phyloP scores from a whole-genome alignment of 2,888 invertebrate genomes.

The Macrostomum cliftonense region DNA sequence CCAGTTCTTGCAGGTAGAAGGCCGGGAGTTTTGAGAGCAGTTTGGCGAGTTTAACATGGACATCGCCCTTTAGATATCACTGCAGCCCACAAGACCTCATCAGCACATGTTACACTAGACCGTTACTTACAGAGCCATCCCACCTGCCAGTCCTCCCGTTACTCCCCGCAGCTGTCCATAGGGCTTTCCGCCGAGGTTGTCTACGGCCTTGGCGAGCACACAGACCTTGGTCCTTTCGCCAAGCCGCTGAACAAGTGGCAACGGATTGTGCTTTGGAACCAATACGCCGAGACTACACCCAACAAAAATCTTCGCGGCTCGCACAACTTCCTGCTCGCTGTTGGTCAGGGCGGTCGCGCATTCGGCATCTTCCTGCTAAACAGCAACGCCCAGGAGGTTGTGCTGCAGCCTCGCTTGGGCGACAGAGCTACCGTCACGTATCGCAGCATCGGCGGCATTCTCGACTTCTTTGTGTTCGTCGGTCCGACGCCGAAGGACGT shows the following conservation, averaged over 20 bases:
- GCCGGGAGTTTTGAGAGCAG: no score
- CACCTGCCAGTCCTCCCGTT: no score
- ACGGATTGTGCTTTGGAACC: constrained; percentile 22
- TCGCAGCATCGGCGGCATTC: constrained; percentile 58
- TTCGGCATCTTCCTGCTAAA: constrained; percentile 61
- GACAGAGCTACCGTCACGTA: constrained; percentile 48
- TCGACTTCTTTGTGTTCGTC: constrained; percentile 58
- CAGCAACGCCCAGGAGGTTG: constrained; percentile 47
- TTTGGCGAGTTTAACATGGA: no score
- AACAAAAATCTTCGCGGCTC: constrained; percentile 52
- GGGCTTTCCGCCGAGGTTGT: constrained; percentile 8
- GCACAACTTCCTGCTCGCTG: constrained; percentile 44
- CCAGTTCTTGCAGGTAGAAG: constrained; percentile 40
- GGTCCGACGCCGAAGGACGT: constrained; percentile 52
- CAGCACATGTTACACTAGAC: no score
- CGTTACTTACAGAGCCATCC: no score
- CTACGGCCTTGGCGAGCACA: constrained; percentile 41
- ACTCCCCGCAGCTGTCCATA: constrained; percentile 1
- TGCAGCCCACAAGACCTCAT: no score
- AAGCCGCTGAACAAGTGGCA: constrained; percentile 33
- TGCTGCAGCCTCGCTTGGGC: constrained; percentile 47
- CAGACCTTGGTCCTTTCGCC: constrained; percentile 29
- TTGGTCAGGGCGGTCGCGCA: not conserved
- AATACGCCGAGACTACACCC: constrained; percentile 27
- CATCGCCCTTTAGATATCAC: no score